Evolutionary conservation across 2,888 invertebrate genomes (phyloP).

Genomic region (Aporophyla nigra): DNA sequence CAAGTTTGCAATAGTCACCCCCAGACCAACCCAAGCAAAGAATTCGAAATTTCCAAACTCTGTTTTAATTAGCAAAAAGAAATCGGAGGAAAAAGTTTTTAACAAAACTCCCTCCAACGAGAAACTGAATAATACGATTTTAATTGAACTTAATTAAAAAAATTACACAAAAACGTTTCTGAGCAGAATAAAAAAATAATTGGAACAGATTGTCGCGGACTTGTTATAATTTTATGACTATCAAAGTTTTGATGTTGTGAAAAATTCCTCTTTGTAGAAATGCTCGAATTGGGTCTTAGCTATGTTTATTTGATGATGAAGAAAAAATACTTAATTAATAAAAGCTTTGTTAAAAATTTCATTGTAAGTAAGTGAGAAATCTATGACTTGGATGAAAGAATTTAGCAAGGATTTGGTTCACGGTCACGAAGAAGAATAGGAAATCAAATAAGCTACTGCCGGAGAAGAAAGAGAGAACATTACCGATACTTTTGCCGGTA

Average conservation of each 20-base stretch:
- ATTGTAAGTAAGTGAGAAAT: background rate
- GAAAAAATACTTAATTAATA: constrained; percentile 3
- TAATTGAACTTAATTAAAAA: constrained; percentile 80
- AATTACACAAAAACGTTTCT: constrained; percentile 60
- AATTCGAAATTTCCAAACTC: constrained; percentile 67
- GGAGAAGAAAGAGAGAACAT: background rate
- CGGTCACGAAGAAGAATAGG: background rate
- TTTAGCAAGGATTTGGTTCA: background rate
- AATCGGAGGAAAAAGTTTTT: constrained; percentile 68
- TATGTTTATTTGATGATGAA: constrained; percentile 28
- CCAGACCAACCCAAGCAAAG: constrained; percentile 60
- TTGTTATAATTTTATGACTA: constrained; percentile 51
- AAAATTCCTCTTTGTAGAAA: constrained; percentile 7
- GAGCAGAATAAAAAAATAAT: constrained; percentile 71
- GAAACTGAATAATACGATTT: constrained; percentile 75
- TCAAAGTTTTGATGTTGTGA: constrained; percentile 42
- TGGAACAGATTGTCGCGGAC: constrained; percentile 66
- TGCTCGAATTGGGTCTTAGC: background rate
- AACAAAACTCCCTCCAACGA: constrained; percentile 64
- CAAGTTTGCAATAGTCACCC: constrained; percentile 51
- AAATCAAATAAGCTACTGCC: background rate
- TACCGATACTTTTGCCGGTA: background rate
- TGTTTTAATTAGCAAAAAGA: constrained; percentile 75
- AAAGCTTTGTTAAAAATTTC: constrained; percentile 10
- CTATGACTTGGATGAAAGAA: background rate